Evolutionary conservation across 1,140 invertebrate species (phyloP), one percentile per base, ranked within the genome.

Genomic region (Aphis craccivora): DNA sequence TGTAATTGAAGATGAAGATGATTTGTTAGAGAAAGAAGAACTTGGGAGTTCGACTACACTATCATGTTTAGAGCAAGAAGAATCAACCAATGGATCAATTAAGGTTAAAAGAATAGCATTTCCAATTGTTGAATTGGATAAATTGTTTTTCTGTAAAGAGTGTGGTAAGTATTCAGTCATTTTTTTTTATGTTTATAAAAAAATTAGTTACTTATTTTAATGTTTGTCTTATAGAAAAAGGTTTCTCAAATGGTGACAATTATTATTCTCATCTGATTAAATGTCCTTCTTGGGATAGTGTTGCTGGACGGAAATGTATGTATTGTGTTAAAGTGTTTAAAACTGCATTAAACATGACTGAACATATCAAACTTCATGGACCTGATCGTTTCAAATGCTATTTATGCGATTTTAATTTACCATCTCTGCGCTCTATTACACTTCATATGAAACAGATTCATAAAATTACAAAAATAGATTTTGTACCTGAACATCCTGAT

Each of bases 151-250:
- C 40, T 93, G 91, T 86, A 43, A 84, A 86, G 35, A 51, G 35
- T 93, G 91, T 93, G 91, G 91, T 93, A 37, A 86, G 91, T 93
- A 84, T 86, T 92, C 0, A 53, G 18, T 53, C 9, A 90, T 40
- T 67, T n/a, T 20, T 86, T 90, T 60, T 11, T 30, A 40, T 22
- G 4, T 25, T 11, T 89, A 37, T 25, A 60, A 53, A 0, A 0
- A 60, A 30, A 35, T 88, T 30, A 35, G 8, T n/a, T 51, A 30
- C 25, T 55, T 67, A 43, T n/a, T 67, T 88, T 22, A 51, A 35
- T 88, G 30, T 81, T 91, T 86, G 6, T 60, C 9, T 93, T 93
- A 0, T 35, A 93, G 81, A 37, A 40, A 18, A 40, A 30, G 14
- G 1, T 30, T 86, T 93, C 8, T 86, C 48, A 53, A 86, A 30